phyloP scores from a whole-genome alignment of 37 sponge, comb jelly and placozoan species.

The Oopsacas minuta region DNA sequence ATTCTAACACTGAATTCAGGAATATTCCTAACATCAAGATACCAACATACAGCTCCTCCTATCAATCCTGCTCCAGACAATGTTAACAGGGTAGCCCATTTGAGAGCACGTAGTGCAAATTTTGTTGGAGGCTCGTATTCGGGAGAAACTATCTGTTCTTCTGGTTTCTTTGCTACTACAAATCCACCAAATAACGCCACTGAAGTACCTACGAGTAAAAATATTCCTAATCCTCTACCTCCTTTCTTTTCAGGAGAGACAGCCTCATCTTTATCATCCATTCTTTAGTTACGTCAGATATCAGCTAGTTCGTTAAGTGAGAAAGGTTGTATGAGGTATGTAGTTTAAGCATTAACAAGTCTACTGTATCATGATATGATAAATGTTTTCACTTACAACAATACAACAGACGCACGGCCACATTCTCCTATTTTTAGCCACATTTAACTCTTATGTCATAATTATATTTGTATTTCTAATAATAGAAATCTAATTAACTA shows the following conservation, averaged over 20 bases:
- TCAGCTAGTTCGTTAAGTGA: no score
- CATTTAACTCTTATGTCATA: not conserved
- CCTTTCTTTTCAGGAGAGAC: not conserved
- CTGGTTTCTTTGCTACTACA: constrained; percentile 8
- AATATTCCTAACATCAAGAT: not conserved
- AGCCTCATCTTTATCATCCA: not conserved
- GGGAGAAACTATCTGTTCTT: not conserved
- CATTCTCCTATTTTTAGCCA: not conserved
- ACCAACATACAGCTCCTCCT: constrained; percentile 2
- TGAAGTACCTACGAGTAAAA: not conserved
- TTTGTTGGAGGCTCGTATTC: not conserved
- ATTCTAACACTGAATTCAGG: not conserved
- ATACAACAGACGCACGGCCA: no score
- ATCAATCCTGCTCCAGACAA: not conserved
- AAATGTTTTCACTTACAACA: no score
- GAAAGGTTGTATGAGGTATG: no score
- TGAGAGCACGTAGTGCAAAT: not conserved
- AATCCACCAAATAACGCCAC: constrained; percentile 8
- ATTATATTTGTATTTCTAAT: not conserved
- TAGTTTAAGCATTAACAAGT: no score
- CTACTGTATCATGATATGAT: no score
- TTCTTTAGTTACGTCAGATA: no score
- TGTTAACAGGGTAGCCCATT: not conserved
- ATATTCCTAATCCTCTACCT: not conserved
- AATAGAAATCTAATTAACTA: not conserved